Evolutionary conservation across 2,888 invertebrate species (phyloP), one percentile per base, ranked within the genome.

Genomic region (Lamproptera curius): DNA sequence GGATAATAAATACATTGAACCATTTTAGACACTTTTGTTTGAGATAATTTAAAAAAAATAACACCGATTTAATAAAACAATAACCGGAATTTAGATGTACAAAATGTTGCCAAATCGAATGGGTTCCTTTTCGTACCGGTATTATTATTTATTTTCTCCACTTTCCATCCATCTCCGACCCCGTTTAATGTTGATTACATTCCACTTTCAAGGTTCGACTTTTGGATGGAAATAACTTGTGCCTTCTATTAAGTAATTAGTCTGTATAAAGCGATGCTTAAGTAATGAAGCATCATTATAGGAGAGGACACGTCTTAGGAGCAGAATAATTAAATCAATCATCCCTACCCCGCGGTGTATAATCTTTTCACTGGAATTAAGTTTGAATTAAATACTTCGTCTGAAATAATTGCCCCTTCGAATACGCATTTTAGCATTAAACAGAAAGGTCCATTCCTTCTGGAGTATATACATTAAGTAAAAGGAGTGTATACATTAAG

Each of bases 231-330:
- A 83, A 80, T 82, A 84, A 83, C 82, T 85, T 79, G 80, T 84
- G 84, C 82, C 84, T 81, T 84, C 82, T 85, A 83, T 87, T 85
- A 85, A 85, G 83, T 84, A 85, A 87, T 87, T 86, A 85, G 79
- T 73, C 77, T 70, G 77, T 69, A 83, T 84, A 85, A 85, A 83
- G 79, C 83, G 84, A 85, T 85, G 85, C 71, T 85, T 84, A 85
- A 84, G 81, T 85, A 86, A 86, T 84, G 82, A 80, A 82, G 77
- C 72, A 71, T 85, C 86, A 87, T 87, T 86, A 86, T 80, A 84
- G 79, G 84, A 83, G 76, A 84, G 83, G 83, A 86, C 84, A 85
- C 78, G 80, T 83, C 84, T 82, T 65, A 80, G 70, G 69, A 80
- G 81, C 65, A 73, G 71, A 80, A 80, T 84, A 86, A 87, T 86